These are phyloP conservation scores for Dreissena polymorpha DNA, from an alignment of 1,140 invertebrate genomes.

Conservation along the genomic window DNA sequence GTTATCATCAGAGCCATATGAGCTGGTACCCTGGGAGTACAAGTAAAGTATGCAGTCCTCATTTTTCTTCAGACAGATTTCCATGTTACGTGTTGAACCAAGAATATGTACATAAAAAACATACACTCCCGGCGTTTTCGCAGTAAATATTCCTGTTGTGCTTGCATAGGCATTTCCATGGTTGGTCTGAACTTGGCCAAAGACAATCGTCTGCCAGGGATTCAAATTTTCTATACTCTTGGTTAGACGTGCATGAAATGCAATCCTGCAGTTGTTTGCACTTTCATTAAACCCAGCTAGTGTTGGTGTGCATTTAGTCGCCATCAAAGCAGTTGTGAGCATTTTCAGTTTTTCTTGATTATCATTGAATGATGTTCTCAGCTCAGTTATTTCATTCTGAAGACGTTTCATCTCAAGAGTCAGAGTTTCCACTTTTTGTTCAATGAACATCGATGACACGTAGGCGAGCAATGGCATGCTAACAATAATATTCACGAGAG, in stretches of 20 bases:
- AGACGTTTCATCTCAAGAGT: too few relatives aligned
- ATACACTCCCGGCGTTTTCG: neutral
- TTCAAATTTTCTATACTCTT: neutral
- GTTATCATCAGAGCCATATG: neutral
- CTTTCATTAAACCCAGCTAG: too few relatives aligned
- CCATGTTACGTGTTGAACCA: neutral
- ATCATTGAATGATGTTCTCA: too few relatives aligned
- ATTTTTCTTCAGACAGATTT: neutral
- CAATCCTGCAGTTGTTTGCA: neutral
- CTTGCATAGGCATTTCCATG: neutral
- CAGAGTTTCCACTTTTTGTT: too few relatives aligned
- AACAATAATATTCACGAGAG: too few relatives aligned
- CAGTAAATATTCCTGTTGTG: neutral
- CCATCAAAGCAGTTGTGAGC: too few relatives aligned
- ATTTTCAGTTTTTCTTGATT: too few relatives aligned
- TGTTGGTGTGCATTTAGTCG: too few relatives aligned
- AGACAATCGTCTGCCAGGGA: conserved; percentile 1
- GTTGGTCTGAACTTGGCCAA: neutral
- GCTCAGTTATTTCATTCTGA: too few relatives aligned
- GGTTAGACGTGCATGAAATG: too few relatives aligned
- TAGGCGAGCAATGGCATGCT: too few relatives aligned
- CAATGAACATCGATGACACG: too few relatives aligned
- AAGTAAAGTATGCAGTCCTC: neutral
- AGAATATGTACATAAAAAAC: conserved; percentile 19
- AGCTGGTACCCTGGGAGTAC: neutral